Evolutionary conservation across 2,113 vertebrate genomes (phyloP).

Genomic region (Anthoscopus minutus): DNA sequence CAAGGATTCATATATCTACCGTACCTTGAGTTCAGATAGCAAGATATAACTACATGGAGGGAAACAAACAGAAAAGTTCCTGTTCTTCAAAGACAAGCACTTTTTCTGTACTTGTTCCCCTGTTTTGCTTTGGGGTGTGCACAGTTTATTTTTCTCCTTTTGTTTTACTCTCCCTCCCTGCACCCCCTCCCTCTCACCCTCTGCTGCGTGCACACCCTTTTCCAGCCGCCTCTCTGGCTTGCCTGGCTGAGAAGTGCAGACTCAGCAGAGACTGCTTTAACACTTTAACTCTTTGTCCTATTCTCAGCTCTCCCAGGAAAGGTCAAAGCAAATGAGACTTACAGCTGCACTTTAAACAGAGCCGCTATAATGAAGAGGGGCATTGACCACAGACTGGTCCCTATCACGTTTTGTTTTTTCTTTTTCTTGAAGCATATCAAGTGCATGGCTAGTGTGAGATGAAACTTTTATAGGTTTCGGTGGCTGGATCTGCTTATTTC

Average conservation of each 20-base stretch:
- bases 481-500: background rate
- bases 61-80: background rate
- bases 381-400: background rate
- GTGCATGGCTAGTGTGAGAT: background rate
- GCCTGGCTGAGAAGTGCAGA: background rate
- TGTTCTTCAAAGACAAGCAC: background rate
- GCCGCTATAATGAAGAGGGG: background rate
- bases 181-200: background rate
- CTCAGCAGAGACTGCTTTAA: slow-evolving; percentile 41
- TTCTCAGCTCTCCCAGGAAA: slow-evolving; percentile 14
- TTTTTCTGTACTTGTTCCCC: slow-evolving; percentile 11
- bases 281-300: slow-evolving; percentile 43
- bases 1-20: background rate
- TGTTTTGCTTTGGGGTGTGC: slow-evolving; percentile 44
- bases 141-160: slow-evolving; percentile 40
- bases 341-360: background rate
- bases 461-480: background rate
- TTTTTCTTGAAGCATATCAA: background rate
- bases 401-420: background rate
- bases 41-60: background rate
- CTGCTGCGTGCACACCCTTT: background rate
- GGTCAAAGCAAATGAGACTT: slow-evolving; percentile 16
- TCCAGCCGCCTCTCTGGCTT: background rate
- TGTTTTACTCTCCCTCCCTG: background rate
- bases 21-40: slow-evolving; percentile 26